phyloP scores from a whole-genome alignment of 2,113 vertebrate species.

The Copsychus sechellarum region DNA sequence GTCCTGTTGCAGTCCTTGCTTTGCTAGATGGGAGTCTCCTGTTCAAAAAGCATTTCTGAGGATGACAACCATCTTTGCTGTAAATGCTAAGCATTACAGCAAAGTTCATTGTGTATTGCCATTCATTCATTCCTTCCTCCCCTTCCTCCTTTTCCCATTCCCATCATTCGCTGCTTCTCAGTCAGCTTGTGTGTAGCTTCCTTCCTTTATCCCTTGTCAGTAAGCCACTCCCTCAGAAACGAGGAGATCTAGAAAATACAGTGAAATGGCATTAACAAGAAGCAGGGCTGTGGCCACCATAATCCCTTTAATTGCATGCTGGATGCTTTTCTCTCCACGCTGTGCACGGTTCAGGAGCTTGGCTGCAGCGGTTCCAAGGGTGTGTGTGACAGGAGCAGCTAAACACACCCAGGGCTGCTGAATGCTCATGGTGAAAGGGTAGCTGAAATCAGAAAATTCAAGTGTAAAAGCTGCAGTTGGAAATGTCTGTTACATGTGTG shows the following conservation, averaged over 20 bases:
- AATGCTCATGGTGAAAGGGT: neutral
- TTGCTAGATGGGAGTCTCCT: neutral
- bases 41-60: neutral
- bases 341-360: neutral
- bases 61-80: neutral
- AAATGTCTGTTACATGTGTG: neutral
- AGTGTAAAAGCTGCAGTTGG: neutral
- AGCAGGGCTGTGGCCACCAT: neutral
- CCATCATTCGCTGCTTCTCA: neutral
- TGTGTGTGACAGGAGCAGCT: neutral
- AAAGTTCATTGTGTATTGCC: neutral
- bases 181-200: neutral
- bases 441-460: neutral
- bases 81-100: neutral
- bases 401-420: neutral
- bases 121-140: neutral
- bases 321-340: neutral
- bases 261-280: conserved; percentile 20
- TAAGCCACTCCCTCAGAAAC: neutral
- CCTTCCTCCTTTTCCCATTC: neutral
- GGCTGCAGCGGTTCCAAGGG: neutral
- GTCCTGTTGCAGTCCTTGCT: neutral
- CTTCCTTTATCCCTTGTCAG: neutral
- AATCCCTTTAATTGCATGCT: conserved; percentile 31
- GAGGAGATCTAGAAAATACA: conserved; percentile 12